phyloP scores from a whole-genome alignment of 2,888 invertebrate species.

The Catocala sponsa region DNA sequence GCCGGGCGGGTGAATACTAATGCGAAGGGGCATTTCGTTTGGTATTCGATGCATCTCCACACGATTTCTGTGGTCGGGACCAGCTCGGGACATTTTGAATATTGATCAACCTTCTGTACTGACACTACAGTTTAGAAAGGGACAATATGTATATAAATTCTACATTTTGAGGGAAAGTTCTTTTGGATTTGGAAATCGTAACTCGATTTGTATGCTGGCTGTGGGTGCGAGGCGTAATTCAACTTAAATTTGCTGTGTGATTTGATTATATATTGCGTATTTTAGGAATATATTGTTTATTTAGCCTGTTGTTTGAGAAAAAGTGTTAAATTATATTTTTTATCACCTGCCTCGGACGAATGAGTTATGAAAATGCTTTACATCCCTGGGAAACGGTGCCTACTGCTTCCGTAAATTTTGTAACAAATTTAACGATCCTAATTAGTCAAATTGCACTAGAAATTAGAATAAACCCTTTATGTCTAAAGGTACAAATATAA shows the following conservation, averaged over 20 bases:
- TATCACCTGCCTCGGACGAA: conserved; percentile 1
- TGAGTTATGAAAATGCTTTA: not conserved
- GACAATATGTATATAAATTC: conserved; percentile 59
- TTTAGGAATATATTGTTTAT: conserved; percentile 37
- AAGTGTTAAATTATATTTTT: conserved; percentile 24
- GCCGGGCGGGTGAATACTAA: conserved; percentile 77
- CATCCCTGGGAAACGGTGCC: not conserved
- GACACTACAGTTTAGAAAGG: conserved; percentile 54
- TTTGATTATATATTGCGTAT: conserved; percentile 42
- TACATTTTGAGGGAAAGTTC: conserved; percentile 73
- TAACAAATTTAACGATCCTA: too few relatives aligned
- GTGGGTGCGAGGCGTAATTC: conserved; percentile 37
- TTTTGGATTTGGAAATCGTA: conserved; percentile 45
- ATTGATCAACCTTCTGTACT: conserved; percentile 69
- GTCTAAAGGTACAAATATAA: too few relatives aligned
- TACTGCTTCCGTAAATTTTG: too few relatives aligned
- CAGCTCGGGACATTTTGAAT: conserved; percentile 77
- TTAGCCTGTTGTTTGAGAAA: conserved; percentile 26
- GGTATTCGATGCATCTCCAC: conserved; percentile 75
- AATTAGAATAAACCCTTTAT: too few relatives aligned
- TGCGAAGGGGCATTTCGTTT: conserved; percentile 62
- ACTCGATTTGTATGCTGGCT: conserved; percentile 56
- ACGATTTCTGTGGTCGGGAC: conserved; percentile 83
- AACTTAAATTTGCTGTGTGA: conserved; percentile 45
- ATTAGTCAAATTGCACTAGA: too few relatives aligned